Percentiles rank a stretch among this genome's conserved stretches.
These are phyloP conservation scores for Theristicus caerulescens DNA, from an alignment of 2,113 vertebrate genomes.

Conservation along the genomic window DNA sequence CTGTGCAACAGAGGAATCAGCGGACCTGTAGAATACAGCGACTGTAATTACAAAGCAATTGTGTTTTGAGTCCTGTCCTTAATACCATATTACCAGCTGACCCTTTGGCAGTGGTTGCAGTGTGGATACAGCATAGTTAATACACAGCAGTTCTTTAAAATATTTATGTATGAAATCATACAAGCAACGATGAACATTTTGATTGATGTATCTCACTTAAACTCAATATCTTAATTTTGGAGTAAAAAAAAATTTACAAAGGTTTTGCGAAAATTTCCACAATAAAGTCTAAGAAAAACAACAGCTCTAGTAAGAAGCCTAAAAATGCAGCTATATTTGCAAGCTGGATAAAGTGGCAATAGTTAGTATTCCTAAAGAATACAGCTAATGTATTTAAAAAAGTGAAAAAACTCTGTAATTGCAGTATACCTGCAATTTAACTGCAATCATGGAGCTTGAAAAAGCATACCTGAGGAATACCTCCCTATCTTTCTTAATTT, in stretches of 20 bases:
- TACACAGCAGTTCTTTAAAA: neutral
- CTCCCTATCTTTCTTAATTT: neutral
- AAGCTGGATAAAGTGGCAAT: neutral
- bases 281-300: neutral
- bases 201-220: neutral
- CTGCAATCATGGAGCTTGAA: neutral
- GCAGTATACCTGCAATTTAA: neutral
- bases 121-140: neutral
- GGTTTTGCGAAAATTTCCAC: neutral
- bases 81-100: neutral
- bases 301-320: neutral
- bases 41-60: neutral
- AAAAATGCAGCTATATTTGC: neutral
- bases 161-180: neutral
- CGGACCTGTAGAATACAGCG: fast-evolving
- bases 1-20: neutral
- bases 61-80: neutral
- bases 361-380: neutral
- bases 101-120: neutral
- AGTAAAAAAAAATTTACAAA: neutral
- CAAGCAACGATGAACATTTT: neutral
- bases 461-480: neutral
- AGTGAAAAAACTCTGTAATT: neutral
- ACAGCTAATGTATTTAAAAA: neutral
- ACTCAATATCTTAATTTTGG: neutral